Percentiles rank a stretch among this genome's conserved stretches.
These are phyloP conservation scores for Caenorhabditis zanzibari DNA, from an alignment of 2,888 invertebrate species.

Conservation along the genomic window DNA sequence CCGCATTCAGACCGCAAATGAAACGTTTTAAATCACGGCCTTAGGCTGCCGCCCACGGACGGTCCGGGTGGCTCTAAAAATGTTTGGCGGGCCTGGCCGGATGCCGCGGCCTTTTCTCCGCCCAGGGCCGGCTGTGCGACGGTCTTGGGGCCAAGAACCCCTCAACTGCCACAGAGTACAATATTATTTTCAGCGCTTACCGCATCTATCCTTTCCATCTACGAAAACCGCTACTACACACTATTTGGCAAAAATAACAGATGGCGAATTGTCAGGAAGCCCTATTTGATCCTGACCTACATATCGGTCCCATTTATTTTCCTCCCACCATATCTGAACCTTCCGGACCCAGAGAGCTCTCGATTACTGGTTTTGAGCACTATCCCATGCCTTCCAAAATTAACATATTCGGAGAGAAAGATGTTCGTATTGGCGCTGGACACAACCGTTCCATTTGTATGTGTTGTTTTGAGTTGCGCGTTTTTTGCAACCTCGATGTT, in stretches of 20 bases:
- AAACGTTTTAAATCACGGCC: too few relatives aligned
- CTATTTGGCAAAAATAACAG: not conserved
- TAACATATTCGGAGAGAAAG: not conserved
- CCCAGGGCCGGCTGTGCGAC: too few relatives aligned
- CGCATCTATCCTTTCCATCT: not conserved
- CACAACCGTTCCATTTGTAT: not conserved
- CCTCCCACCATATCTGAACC: not conserved
- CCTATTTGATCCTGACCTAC: not conserved
- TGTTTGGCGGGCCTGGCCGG: too few relatives aligned
- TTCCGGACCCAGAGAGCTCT: conserved; percentile 10
- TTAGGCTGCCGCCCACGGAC: too few relatives aligned
- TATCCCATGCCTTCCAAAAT: not conserved
- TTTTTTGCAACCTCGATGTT: not conserved
- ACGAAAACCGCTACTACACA: not conserved
- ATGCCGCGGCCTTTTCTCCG: too few relatives aligned
- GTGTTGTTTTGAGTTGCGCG: not conserved
- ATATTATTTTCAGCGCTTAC: too few relatives aligned
- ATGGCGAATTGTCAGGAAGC: not conserved
- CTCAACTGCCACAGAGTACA: too few relatives aligned
- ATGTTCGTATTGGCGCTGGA: not conserved
- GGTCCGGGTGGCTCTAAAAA: too few relatives aligned
- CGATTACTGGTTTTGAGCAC: not conserved
- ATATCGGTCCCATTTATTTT: not conserved
- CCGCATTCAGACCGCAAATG: too few relatives aligned
- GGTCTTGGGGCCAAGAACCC: too few relatives aligned